Conservation (phyloP, 2,113 vertebrate genomes). For the Scomber japonicus region DNA sequence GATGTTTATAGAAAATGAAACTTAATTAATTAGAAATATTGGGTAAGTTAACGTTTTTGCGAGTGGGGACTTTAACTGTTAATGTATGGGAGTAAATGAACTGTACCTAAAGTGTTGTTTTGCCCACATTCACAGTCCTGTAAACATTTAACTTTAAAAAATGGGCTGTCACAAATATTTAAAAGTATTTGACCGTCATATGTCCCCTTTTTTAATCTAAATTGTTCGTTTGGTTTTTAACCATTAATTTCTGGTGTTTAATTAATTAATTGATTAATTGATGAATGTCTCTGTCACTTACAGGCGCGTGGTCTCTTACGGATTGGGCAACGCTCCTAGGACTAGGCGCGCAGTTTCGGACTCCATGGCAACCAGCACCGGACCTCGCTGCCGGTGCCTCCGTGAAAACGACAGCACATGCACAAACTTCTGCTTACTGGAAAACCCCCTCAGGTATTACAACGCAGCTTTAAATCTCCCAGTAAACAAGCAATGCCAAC, state of each 20-base stretch:
- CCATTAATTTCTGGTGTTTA: background rate
- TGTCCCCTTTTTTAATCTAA: background rate
- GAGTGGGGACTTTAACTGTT: background rate
- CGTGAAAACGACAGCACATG: constrained; percentile 88
- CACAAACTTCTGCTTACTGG: constrained; percentile 87
- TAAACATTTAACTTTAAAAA: background rate
- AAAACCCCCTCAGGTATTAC: constrained; percentile 53
- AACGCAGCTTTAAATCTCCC: background rate
- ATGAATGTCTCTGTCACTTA: background rate
- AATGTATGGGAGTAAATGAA: background rate
- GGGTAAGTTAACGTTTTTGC: no score
- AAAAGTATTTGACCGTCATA: background rate
- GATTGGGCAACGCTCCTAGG: constrained; percentile 90
- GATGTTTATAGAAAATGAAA: no score
- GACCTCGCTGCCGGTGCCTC: constrained; percentile 88
- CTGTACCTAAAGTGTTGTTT: background rate
- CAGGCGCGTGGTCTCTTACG: constrained; percentile 94
- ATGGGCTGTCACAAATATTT: background rate
- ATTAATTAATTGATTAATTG: no score
- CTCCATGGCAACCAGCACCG: constrained; percentile 31
- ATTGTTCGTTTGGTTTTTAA: background rate
- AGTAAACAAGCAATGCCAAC: background rate
- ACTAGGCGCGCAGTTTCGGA: constrained; percentile 87
- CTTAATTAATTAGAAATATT: no score
- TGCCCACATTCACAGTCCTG: no score